Evolutionary conservation across 1,140 invertebrate species (phyloP).

Genomic region (Conus betulinus): DNA sequence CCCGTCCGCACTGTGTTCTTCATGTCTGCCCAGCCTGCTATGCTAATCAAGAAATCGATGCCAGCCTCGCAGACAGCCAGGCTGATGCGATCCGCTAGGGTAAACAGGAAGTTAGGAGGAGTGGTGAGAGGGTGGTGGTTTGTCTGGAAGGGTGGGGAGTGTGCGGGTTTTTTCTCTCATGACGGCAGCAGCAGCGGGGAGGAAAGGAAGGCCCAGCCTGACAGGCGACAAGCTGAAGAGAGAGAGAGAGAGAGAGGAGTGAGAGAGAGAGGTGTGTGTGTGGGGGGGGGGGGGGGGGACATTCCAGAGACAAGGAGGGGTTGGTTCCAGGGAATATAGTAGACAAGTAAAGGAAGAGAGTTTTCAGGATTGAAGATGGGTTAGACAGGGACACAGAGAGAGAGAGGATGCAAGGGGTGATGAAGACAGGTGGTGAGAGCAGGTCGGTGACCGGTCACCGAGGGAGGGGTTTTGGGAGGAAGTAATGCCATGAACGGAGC

Average conservation of each 20-base stretch:
- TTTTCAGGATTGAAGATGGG: no score
- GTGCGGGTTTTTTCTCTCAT: constrained; percentile 10
- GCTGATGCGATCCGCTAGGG: constrained; percentile 19
- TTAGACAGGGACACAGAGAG: no score
- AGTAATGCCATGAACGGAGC: no score
- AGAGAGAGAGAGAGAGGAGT: background rate
- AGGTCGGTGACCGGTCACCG: no score
- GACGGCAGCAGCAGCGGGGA: background rate
- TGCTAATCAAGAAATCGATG: constrained; percentile 25
- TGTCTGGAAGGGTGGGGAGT: background rate
- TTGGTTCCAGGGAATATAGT: no score
- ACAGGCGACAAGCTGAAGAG: constrained; percentile 1
- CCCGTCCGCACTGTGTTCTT: background rate
- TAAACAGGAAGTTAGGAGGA: constrained; percentile 21
- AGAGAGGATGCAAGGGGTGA: no score
- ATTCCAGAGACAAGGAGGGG: no score
- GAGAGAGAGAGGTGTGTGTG: background rate
- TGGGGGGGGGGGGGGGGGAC: no score
- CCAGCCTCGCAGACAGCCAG: background rate
- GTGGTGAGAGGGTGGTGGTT: background rate
- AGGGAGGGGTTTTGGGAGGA: no score
- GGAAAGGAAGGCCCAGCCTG: background rate
- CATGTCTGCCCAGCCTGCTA: background rate
- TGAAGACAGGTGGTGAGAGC: no score
- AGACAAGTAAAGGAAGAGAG: no score